Evolutionary conservation across 2,113 vertebrate genomes (phyloP).

Genomic region (Pantherophis guttatus): DNA sequence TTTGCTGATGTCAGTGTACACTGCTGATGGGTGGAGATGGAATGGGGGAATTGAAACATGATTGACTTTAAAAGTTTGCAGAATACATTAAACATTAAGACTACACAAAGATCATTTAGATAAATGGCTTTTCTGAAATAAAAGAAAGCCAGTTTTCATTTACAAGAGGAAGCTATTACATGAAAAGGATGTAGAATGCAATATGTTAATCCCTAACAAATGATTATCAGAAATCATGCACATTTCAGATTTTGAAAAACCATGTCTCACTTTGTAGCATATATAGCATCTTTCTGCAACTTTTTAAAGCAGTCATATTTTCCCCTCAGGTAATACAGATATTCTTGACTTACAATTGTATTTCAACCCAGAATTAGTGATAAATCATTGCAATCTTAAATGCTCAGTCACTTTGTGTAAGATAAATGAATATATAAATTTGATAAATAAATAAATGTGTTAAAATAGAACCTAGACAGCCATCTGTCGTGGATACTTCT

Average conservation of each 20-base stretch:
- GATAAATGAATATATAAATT: neutral
- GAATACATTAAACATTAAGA: conserved; percentile 25
- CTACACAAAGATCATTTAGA: neutral
- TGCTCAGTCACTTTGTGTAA: neutral
- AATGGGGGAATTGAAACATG: conserved; percentile 47
- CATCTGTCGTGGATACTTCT: neutral
- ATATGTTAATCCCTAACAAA: neutral
- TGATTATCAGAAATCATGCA: neutral
- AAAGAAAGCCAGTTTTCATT: neutral
- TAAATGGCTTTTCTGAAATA: neutral
- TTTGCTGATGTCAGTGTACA: conserved; percentile 48
- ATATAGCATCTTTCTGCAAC: neutral
- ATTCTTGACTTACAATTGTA: neutral
- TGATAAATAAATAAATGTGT: neutral
- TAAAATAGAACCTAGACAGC: neutral
- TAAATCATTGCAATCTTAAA: too few relatives aligned
- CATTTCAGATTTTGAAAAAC: neutral
- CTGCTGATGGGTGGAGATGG: conserved; percentile 58
- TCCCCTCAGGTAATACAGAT: neutral
- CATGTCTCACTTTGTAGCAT: neutral
- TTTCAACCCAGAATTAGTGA: too few relatives aligned
- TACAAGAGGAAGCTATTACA: neutral
- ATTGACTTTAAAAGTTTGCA: conserved; percentile 41
- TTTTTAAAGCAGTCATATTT: neutral
- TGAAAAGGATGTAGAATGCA: neutral